Evolutionary conservation across 2,888 invertebrate genomes (phyloP).

Genomic region (Acronicta alni): DNA sequence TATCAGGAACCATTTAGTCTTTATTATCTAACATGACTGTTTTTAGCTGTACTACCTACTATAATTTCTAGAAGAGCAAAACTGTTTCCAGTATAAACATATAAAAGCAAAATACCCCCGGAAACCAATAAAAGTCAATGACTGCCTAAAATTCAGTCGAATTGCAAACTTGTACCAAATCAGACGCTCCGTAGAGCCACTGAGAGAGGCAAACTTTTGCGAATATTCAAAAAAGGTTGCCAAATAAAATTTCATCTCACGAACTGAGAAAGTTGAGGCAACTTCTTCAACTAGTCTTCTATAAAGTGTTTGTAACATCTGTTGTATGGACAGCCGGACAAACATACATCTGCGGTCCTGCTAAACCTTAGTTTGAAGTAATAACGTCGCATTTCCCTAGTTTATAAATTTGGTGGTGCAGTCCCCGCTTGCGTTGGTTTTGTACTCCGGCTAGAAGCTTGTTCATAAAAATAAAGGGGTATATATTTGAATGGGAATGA

Average conservation of each 20-base stretch:
- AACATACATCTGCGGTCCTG: slow-evolving; percentile 53
- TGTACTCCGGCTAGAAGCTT: slow-evolving; percentile 75
- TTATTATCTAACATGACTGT: too few relatives aligned
- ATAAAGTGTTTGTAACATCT: slow-evolving; percentile 83
- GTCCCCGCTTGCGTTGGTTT: slow-evolving; percentile 73
- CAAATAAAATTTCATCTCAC: slow-evolving; percentile 85
- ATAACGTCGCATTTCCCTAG: slow-evolving; percentile 53
- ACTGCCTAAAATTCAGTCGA: slow-evolving; percentile 58
- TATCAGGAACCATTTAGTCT: too few relatives aligned
- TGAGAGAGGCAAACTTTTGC: slow-evolving; percentile 54
- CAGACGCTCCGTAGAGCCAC: slow-evolving; percentile 51
- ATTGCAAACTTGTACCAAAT: slow-evolving; percentile 54
- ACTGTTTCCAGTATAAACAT: background rate
- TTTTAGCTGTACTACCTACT: too few relatives aligned
- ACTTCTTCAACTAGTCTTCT: slow-evolving; percentile 73
- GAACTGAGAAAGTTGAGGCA: slow-evolving; percentile 74
- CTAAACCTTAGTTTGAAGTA: slow-evolving; percentile 35
- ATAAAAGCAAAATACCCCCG: slow-evolving; percentile 12
- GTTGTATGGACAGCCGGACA: slow-evolving; percentile 77
- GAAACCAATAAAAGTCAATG: slow-evolving; percentile 62
- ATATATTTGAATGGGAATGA: slow-evolving; percentile 63
- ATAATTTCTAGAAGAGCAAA: too few relatives aligned
- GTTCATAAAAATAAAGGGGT: slow-evolving; percentile 79
- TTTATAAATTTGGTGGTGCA: slow-evolving; percentile 3
- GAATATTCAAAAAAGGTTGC: slow-evolving; percentile 80